phyloP scores from a whole-genome alignment of 2,113 vertebrate species.

The Proterorhinus semilunaris region DNA sequence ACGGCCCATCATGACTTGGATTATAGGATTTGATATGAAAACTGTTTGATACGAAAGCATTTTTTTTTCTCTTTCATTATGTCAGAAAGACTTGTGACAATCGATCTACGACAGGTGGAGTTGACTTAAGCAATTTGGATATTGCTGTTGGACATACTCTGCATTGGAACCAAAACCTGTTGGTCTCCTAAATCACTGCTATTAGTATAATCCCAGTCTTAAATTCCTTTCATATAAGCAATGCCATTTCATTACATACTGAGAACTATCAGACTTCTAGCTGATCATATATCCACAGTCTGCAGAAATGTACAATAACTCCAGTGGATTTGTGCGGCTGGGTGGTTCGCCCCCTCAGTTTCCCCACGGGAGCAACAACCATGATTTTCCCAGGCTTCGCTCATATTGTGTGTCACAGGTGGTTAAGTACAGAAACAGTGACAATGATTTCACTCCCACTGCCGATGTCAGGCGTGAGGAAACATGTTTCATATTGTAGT shows the following conservation, averaged over 20 bases:
- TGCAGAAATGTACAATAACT: slow-evolving; percentile 4
- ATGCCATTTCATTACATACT: neutral
- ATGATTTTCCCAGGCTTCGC: slow-evolving; percentile 57
- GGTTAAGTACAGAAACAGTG: slow-evolving; percentile 53
- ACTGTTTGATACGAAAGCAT: neutral
- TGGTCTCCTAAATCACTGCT: neutral
- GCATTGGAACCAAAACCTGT: neutral
- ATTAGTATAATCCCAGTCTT: neutral
- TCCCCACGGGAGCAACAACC: slow-evolving; percentile 48
- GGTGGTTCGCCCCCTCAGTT: slow-evolving; percentile 12
- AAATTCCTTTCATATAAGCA: neutral
- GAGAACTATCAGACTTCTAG: neutral
- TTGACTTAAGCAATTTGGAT: neutral
- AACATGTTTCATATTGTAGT: slow-evolving; percentile 63
- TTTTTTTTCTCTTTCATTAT: neutral
- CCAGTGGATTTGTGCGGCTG: neutral
- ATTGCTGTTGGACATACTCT: neutral
- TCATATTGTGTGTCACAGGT: slow-evolving; percentile 59
- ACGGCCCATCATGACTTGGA: slow-evolving; percentile 32
- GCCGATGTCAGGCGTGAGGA: slow-evolving; percentile 52
- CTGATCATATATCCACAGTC: neutral
- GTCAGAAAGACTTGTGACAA: neutral
- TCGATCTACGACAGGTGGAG: neutral
- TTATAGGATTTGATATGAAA: neutral
- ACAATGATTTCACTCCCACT: slow-evolving; percentile 21